These are phyloP conservation scores for Tanypteryx hageni DNA, from an alignment of 2,888 invertebrate species.

Conservation along the genomic window DNA sequence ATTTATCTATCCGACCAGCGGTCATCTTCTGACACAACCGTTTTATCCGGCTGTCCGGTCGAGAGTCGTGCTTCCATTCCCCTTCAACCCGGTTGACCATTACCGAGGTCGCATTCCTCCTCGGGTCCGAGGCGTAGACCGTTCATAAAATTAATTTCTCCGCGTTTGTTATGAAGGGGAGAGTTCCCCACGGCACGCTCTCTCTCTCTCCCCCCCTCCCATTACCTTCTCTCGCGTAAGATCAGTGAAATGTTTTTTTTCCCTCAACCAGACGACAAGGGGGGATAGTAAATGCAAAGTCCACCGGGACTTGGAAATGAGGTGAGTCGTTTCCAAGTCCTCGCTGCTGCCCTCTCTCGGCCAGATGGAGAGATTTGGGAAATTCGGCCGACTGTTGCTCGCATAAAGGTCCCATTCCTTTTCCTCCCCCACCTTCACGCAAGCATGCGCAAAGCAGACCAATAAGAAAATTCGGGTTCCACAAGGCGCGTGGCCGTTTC, in stretches of 20 bases:
- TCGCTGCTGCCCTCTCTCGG: not conserved
- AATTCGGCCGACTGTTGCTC: constrained; percentile 7
- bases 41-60: no score
- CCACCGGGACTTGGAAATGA: not conserved
- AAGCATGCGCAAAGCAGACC: not conserved
- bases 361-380: not conserved
- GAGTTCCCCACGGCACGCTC: not conserved
- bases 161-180: not conserved
- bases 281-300: constrained; percentile 4
- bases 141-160: not conserved
- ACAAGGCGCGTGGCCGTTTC: constrained; percentile 27
- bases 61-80: not conserved
- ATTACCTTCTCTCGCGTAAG: not conserved
- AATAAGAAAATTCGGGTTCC: not conserved
- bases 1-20: no score
- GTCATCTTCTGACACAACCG: no score
- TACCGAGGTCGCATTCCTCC: not conserved
- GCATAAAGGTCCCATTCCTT: not conserved
- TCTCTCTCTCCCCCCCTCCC: not conserved
- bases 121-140: no score
- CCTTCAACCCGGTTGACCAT: not conserved
- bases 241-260: not conserved
- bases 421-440: not conserved
- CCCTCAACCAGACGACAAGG: not conserved
- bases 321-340: not conserved